These are phyloP conservation scores for Serinus canaria DNA, from an alignment of 2,113 vertebrate genomes.

Conservation along the genomic window DNA sequence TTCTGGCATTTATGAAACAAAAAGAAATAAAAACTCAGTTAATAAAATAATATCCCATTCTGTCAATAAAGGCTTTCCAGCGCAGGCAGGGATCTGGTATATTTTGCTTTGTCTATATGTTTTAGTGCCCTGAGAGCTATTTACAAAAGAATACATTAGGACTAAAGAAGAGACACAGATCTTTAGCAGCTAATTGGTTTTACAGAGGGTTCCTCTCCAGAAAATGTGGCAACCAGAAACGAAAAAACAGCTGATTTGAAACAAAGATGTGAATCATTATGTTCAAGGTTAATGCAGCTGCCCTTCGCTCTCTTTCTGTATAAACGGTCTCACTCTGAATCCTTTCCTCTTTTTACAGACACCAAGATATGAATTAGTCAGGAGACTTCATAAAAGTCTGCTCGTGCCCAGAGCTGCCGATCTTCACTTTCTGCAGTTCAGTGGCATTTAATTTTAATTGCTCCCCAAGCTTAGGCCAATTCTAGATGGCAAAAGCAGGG, in stretches of 20 bases:
- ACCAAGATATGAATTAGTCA: constrained; percentile 46
- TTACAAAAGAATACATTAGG: neutral
- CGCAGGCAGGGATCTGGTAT: neutral
- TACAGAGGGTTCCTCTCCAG: neutral
- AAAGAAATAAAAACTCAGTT: neutral
- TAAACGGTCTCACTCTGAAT: neutral
- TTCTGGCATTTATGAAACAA: neutral
- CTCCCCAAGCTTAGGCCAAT: constrained; percentile 77
- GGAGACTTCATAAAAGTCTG: constrained; percentile 53
- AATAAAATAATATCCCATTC: neutral
- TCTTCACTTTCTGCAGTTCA: constrained; percentile 69
- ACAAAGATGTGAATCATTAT: neutral
- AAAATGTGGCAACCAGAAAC: neutral
- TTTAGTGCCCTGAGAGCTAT: neutral
- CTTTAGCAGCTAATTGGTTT: neutral
- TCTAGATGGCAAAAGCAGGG: constrained; percentile 70
- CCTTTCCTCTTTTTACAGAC: neutral
- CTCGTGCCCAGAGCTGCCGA: constrained; percentile 55
- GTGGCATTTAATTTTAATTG: constrained; percentile 81
- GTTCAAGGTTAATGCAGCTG: constrained; percentile 6
- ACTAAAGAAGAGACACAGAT: neutral
- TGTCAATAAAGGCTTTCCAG: neutral
- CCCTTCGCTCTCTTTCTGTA: neutral
- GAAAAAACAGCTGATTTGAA: neutral
- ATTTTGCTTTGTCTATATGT: neutral